Conservation (phyloP, 2,888 invertebrate genomes). For the Ametastegia equiseti region DNA sequence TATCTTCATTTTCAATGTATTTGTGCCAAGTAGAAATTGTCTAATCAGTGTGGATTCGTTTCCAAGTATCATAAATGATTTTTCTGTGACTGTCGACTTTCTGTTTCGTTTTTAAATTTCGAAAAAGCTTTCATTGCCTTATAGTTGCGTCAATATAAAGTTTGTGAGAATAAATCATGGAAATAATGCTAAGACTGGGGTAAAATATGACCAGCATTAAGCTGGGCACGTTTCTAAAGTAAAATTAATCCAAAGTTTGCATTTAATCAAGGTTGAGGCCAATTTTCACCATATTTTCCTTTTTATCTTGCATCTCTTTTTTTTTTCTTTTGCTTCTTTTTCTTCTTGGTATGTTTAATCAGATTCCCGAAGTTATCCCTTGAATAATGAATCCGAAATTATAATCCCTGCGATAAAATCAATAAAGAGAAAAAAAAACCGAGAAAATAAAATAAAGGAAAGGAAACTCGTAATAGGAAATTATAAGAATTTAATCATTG, state of each 20-base stretch:
- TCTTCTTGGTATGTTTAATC: background rate
- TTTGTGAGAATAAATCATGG: background rate
- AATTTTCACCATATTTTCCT: background rate
- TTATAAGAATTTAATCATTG: too few relatives aligned
- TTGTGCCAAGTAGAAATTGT: too few relatives aligned
- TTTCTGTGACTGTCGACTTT: too few relatives aligned
- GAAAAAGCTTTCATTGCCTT: too few relatives aligned
- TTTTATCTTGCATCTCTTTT: background rate
- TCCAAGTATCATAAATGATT: too few relatives aligned
- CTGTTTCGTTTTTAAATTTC: too few relatives aligned
- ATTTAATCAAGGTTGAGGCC: background rate
- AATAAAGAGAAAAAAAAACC: too few relatives aligned
- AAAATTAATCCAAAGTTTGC: background rate
- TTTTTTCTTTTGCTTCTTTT: background rate
- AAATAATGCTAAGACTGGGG: background rate
- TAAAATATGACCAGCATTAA: background rate
- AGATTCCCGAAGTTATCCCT: background rate
- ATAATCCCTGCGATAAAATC: background rate
- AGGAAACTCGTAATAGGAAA: too few relatives aligned
- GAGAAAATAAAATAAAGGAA: too few relatives aligned
- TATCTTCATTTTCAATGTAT: too few relatives aligned
- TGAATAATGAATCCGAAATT: background rate
- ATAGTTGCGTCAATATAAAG: too few relatives aligned
- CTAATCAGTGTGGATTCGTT: too few relatives aligned
- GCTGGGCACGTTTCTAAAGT: background rate